Conservation (phyloP, 2,113 vertebrate species). For the Brachionichthys hirsutus region DNA sequence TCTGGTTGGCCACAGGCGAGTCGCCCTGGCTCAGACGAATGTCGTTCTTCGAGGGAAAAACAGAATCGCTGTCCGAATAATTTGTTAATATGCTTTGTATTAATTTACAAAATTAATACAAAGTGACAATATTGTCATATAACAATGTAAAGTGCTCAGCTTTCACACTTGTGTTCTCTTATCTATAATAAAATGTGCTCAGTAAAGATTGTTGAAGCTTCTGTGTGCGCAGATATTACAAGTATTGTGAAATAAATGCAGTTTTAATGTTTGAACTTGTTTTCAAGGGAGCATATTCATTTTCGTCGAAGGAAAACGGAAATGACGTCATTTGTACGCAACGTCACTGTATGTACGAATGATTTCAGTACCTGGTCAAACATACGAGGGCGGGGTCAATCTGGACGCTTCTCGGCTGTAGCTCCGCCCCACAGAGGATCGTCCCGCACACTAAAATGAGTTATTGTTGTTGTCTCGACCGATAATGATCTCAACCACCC, state of each 20-base stretch:
- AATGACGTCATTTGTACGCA: neutral
- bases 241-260: too few relatives aligned
- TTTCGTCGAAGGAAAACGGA: conserved; percentile 14
- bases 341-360: neutral
- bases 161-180: too few relatives aligned
- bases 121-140: neutral
- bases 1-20: conserved; percentile 66
- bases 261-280: too few relatives aligned
- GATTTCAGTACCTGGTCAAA: neutral
- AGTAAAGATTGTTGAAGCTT: conserved; percentile 22
- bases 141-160: conserved; percentile 5
- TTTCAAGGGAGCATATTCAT: too few relatives aligned
- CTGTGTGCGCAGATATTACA: too few relatives aligned
- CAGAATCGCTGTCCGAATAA: too few relatives aligned
- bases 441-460: conserved; percentile 25
- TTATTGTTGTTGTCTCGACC: neutral
- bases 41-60: conserved; percentile 17
- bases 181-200: conserved; percentile 19
- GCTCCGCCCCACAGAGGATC: neutral
- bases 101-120: too few relatives aligned
- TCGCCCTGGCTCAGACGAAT: conserved; percentile 40
- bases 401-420: accelerated
- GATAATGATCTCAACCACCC: neutral
- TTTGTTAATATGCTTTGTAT: too few relatives aligned
- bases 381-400: conserved; percentile 28